Evolutionary conservation across 2,797 vertebrate genomes (phyloP).

Genomic region (Manis pentadactyla): DNA sequence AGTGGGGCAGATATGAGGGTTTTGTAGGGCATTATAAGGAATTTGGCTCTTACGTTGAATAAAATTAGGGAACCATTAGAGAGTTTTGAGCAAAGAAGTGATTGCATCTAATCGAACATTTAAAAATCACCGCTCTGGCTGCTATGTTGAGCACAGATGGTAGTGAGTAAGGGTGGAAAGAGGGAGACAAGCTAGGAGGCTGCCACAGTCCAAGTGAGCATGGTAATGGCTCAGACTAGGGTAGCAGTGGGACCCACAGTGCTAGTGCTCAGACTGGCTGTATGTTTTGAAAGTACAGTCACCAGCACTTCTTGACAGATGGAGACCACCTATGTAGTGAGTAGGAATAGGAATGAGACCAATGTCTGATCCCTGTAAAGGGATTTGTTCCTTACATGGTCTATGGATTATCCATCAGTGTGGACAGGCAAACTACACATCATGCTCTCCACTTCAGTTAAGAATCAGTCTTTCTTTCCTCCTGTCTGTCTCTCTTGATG

Average conservation of each 20-base stretch:
- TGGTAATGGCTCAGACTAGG: neutral
- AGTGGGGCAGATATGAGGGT: neutral
- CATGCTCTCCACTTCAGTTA: neutral
- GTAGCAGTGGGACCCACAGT: neutral
- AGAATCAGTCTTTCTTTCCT: neutral
- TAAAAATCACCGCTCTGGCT: neutral
- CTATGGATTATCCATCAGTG: neutral
- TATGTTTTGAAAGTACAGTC: conserved; percentile 17
- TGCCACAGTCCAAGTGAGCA: neutral
- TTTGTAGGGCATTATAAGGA: neutral
- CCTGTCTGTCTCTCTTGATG: neutral
- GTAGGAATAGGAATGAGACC: neutral
- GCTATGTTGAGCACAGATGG: neutral
- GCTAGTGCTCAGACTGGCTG: neutral
- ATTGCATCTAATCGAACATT: conserved; percentile 1
- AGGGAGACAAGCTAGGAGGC: neutral
- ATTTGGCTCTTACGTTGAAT: conserved; percentile 3
- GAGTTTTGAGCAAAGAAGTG: neutral
- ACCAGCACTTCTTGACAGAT: neutral
- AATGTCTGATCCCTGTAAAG: neutral
- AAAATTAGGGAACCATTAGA: conserved; percentile 6
- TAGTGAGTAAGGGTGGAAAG: neutral
- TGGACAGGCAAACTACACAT: neutral
- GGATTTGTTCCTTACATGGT: neutral
- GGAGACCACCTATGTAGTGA: neutral